A percentile compares a stretch with the other conserved stretches of the same genome.
Conservation (phyloP, 2,113 vertebrate genomes). For the Megaceryle maxima region DNA sequence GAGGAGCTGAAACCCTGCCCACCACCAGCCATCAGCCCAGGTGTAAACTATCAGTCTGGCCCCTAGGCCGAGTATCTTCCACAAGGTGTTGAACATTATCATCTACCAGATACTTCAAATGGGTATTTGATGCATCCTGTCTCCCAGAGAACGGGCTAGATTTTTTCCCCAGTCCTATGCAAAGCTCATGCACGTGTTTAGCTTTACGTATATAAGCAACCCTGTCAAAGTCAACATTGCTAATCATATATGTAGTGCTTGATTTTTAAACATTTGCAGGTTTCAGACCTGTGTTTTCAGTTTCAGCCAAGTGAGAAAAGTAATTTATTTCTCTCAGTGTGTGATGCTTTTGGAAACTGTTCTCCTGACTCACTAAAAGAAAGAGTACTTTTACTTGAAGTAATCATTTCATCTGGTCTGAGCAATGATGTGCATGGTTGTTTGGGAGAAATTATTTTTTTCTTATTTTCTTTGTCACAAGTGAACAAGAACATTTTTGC, state of each 20-base stretch:
- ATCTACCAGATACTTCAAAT: not conserved
- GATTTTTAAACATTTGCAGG: not conserved
- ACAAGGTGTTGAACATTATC: not conserved
- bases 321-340: not conserved
- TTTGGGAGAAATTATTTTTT: not conserved
- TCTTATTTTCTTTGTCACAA: not conserved
- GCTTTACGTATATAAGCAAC: not conserved
- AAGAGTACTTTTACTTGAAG: not conserved
- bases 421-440: not conserved
- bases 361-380: not conserved
- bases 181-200: not conserved
- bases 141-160: not conserved
- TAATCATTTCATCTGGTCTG: not conserved
- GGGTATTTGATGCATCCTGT: not conserved
- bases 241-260: not conserved
- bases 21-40: not conserved
- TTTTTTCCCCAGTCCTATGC: not conserved
- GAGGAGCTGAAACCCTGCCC: constrained; percentile 23
- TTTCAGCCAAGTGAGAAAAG: not conserved
- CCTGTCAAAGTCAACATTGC: not conserved
- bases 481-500: not conserved
- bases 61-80: not conserved
- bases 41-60: not conserved
- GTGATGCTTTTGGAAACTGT: not conserved
- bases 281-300: not conserved